Percentiles rank a stretch among this genome's conserved stretches.
These are phyloP conservation scores for Ctenosaura bakeri DNA, from an alignment of 2,797 vertebrate genomes.

Conservation along the genomic window DNA sequence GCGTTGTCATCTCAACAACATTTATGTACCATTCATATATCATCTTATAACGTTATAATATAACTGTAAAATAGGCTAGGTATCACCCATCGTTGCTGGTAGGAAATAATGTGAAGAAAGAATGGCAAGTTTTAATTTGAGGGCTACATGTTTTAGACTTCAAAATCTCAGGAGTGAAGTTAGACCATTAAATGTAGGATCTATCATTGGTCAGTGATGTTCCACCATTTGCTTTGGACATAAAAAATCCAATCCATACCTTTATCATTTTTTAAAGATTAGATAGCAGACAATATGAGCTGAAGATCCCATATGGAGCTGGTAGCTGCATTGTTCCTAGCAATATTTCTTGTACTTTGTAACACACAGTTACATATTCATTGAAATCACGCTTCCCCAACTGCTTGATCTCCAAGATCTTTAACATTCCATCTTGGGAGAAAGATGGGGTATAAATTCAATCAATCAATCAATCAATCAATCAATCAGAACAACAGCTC, in stretches of 20 bases:
- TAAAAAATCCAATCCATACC: neutral
- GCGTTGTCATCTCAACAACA: too few relatives aligned
- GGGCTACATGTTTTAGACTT: neutral
- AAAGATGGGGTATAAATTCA: too few relatives aligned
- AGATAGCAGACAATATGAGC: neutral
- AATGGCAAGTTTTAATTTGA: neutral
- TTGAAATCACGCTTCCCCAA: too few relatives aligned
- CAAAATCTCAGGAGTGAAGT: neutral
- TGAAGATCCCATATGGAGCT: neutral
- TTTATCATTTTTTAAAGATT: neutral
- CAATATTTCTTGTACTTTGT: neutral
- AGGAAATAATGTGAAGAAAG: neutral
- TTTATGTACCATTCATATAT: neutral
- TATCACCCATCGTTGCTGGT: neutral
- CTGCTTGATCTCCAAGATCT: neutral
- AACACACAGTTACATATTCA: neutral
- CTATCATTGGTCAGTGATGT: neutral
- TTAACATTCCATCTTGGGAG: neutral
- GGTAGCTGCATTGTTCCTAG: neutral
- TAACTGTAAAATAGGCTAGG: too few relatives aligned
- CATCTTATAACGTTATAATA: neutral
- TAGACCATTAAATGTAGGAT: neutral
- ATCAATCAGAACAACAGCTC: too few relatives aligned
- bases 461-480: too few relatives aligned
- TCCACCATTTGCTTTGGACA: neutral